These are phyloP conservation scores for Diachrysia chrysitis DNA, from an alignment of 2,888 invertebrate species.

Conservation along the genomic window DNA sequence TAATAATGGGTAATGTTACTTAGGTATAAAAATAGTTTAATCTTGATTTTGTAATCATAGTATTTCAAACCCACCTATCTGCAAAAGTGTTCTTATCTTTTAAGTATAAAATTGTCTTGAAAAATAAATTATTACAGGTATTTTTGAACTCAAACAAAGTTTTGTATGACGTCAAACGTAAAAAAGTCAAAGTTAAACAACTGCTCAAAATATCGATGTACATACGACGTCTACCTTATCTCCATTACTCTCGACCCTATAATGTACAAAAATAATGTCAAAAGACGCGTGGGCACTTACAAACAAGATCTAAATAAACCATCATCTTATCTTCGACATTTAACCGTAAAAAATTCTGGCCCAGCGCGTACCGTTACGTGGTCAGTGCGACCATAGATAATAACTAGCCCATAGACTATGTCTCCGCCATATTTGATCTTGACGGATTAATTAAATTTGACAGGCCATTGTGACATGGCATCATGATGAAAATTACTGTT, in stretches of 20 bases:
- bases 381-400: constrained; percentile 62
- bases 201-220: background rate
- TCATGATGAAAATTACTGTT: constrained; percentile 49
- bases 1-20: background rate
- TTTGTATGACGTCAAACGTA: background rate
- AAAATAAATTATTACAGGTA: background rate
- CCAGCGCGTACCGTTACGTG: constrained; percentile 72
- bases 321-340: constrained; percentile 68
- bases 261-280: constrained; percentile 35
- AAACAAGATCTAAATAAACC: constrained; percentile 66
- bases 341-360: constrained; percentile 79
- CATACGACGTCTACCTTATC: background rate
- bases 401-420: constrained; percentile 54
- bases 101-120: too few species aligned
- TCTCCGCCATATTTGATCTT: constrained; percentile 54
- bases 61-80: background rate
- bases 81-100: too few species aligned
- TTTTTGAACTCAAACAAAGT: background rate
- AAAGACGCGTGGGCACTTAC: constrained; percentile 42
- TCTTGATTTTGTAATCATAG: background rate
- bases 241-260: constrained; percentile 1
- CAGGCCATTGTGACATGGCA: constrained; percentile 65
- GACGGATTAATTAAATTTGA: constrained; percentile 73
- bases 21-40: background rate
- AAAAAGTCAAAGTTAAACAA: background rate